phyloP scores from a whole-genome alignment of 2,888 invertebrate genomes.

The Archips xylosteana region DNA sequence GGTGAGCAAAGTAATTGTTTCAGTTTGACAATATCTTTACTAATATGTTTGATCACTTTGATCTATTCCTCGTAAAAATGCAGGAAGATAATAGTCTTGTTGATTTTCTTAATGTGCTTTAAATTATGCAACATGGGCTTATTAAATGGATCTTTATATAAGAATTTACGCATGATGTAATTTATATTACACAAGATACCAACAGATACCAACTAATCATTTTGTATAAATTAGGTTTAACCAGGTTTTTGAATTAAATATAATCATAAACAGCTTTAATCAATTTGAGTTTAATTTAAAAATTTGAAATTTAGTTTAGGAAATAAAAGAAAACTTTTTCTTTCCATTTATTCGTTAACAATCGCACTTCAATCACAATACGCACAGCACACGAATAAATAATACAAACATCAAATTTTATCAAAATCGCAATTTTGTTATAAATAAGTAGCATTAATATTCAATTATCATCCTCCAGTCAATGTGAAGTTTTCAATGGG shows the following conservation, averaged over 20 bases:
- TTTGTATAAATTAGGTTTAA: constrained; percentile 15
- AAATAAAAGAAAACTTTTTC: constrained; percentile 24
- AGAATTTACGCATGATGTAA: constrained; percentile 1
- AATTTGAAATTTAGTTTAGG: neutral
- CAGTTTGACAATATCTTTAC: constrained; percentile 4
- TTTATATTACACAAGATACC: neutral
- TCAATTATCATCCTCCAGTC: constrained; percentile 31
- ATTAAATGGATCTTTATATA: neutral
- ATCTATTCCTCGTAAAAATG: neutral
- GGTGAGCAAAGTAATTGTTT: too few relatives aligned
- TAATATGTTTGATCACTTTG: neutral
- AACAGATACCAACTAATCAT: neutral
- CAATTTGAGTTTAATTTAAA: constrained; percentile 1
- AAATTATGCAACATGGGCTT: neutral
- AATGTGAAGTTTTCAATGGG: constrained; percentile 33
- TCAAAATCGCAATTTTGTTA: constrained; percentile 34
- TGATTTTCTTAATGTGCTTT: neutral
- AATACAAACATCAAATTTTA: constrained; percentile 40
- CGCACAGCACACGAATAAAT: constrained; percentile 54
- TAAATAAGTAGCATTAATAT: constrained; percentile 4
- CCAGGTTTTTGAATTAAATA: constrained; percentile 3
- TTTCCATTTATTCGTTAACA: constrained; percentile 53
- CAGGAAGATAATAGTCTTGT: neutral
- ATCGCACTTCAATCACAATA: constrained; percentile 50
- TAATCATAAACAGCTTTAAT: constrained; percentile 24